Base-by-base conservation (phyloP, 2,888 invertebrate genomes). In the Furcula furcula region DNA sequence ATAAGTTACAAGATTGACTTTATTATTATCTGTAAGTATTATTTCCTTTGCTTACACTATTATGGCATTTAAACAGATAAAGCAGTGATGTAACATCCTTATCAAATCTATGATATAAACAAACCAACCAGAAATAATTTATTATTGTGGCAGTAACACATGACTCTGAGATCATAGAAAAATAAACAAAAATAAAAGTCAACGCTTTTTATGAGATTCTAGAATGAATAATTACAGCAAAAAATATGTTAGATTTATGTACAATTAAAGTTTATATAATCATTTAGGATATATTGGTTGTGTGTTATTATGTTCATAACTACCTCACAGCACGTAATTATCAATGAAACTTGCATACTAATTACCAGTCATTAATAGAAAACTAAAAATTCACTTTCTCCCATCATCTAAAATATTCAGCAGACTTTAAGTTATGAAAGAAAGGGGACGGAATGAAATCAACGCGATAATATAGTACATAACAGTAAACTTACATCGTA, bases 401-500 rank as follows among this genome's bases (percentile, higher is more conserved):
- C 40, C 9, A 23, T 25, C 16, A 39, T 35, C 48, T 13, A 21
- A 12, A 40, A 26, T 26, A 40, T 40, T 40, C 36, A 40, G 27
- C 39, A 21, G 30, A 40, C 49, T 44, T n/a, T n/a, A n/a, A n/a
- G n/a, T n/a, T 44, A 67, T 74, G 65, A 71, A n/a, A n/a, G n/a
- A n/a, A n/a, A n/a, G n/a, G n/a, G n/a, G n/a, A n/a, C n/a, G n/a
- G n/a, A n/a, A 76, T 74, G 66, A 69, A 55, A 49, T 32, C 34
- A 21, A 59, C 64, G 57, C 55, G 47, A 36, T 47, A 55, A 55
- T 48, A 60, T 40, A 43, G 42, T 41, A 55, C 42, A 30, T 60
- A 52, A 49, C 36, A 34, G 53, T 46, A 76, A 7, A 92, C 92
- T 92, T 77, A 92, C 92, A 69, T 92, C 91, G 77, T 91, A 90